Conservation (phyloP, 2,888 invertebrate species). For the Conchocele bisecta region DNA sequence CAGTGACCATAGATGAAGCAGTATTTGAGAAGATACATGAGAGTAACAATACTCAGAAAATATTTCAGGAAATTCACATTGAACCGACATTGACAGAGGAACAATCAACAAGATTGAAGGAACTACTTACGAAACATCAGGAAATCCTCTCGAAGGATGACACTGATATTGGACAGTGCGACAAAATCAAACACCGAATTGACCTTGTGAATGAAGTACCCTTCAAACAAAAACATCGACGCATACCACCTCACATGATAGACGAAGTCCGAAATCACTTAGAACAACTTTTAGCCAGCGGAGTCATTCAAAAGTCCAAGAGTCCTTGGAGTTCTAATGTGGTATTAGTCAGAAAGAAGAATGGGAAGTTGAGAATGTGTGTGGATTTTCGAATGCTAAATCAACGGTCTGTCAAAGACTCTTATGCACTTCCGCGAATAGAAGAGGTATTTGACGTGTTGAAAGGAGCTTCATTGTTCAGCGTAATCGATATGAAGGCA, state of each 20-base stretch:
- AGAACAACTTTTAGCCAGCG: slow-evolving; percentile 44
- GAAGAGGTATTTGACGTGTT: too few relatives aligned
- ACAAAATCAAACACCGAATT: slow-evolving; percentile 31
- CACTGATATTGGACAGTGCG: slow-evolving; percentile 29
- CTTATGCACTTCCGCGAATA: too few relatives aligned
- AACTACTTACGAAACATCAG: slow-evolving; percentile 1
- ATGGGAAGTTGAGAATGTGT: too few relatives aligned
- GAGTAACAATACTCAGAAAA: background rate
- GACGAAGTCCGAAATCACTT: slow-evolving; percentile 53
- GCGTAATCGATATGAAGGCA: too few relatives aligned
- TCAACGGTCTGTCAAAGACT: too few relatives aligned
- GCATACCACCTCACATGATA: slow-evolving; percentile 52
- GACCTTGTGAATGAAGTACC: slow-evolving; percentile 37
- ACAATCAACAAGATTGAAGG: background rate
- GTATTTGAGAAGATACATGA: too few relatives aligned
- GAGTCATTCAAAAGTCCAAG: slow-evolving; percentile 45
- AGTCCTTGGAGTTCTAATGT: too few relatives aligned
- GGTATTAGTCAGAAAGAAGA: too few relatives aligned
- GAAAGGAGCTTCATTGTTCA: too few relatives aligned
- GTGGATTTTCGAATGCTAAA: too few relatives aligned
- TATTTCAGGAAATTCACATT: background rate
- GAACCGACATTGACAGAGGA: background rate
- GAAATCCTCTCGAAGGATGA: slow-evolving; percentile 26
- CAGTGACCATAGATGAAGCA: too few relatives aligned
- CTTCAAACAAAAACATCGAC: slow-evolving; percentile 47